Evolutionary conservation across 1,140 invertebrate species (phyloP).

Genomic region (Lepidurus arcticus): DNA sequence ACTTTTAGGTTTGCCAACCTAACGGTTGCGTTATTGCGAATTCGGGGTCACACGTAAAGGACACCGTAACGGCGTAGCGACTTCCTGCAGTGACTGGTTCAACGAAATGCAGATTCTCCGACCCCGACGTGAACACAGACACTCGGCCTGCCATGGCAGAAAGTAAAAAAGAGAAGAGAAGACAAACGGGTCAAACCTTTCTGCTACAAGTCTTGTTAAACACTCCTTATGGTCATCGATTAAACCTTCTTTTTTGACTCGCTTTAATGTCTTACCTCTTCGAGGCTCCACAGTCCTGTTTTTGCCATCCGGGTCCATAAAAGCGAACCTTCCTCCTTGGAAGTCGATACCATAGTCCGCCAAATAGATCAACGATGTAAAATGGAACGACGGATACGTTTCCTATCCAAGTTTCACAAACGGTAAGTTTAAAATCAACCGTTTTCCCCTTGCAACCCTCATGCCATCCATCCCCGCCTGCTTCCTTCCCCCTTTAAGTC

Average conservation of each 20-base stretch:
- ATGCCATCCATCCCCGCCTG: background rate
- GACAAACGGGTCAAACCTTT: background rate
- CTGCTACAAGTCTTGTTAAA: no score
- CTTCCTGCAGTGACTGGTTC: slow-evolving; percentile 67
- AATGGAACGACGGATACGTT: slow-evolving; percentile 77
- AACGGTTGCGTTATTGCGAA: slow-evolving; percentile 34
- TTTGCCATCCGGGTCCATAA: slow-evolving; percentile 58
- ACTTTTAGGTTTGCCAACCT: background rate
- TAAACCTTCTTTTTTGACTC: no score
- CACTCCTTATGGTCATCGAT: no score
- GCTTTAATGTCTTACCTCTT: slow-evolving; percentile 49
- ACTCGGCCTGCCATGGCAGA: slow-evolving; percentile 54
- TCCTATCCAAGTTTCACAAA: slow-evolving; percentile 49
- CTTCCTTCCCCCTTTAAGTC: background rate
- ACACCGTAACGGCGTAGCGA: slow-evolving; percentile 72
- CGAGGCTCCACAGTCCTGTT: slow-evolving; percentile 68
- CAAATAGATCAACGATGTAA: slow-evolving; percentile 74
- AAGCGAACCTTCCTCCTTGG: slow-evolving; percentile 73
- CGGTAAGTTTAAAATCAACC: background rate
- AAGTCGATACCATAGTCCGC: slow-evolving; percentile 68
- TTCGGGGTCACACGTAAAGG: slow-evolving; percentile 72
- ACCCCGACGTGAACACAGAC: slow-evolving; percentile 77
- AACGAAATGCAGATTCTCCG: slow-evolving; percentile 76
- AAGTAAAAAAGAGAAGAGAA: background rate
- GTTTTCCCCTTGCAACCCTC: background rate